These are phyloP conservation scores for Gisinianus flammeolus DNA, from an alignment of 2,888 invertebrate genomes.

Conservation along the genomic window DNA sequence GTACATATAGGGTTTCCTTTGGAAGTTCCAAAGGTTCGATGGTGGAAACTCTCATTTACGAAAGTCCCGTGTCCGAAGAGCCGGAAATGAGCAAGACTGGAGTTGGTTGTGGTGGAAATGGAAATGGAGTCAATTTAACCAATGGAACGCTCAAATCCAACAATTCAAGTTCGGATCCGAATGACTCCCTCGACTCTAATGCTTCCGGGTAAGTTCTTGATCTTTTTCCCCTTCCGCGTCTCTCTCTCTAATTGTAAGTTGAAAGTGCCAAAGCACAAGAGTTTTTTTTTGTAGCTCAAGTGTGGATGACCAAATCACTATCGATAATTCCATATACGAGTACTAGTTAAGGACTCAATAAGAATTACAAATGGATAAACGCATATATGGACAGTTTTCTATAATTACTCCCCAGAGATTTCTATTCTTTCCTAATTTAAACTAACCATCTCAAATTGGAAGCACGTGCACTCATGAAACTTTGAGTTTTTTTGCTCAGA, in stretches of 20 bases:
- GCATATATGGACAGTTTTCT: too few relatives aligned
- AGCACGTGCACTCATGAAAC: not conserved
- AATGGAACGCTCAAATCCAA: constrained; percentile 47
- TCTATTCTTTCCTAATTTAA: not conserved
- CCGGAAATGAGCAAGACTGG: constrained; percentile 65
- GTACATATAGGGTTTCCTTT: constrained; percentile 81
- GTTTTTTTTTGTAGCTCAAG: too few relatives aligned
- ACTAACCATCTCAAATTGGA: not conserved
- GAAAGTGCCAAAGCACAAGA: not conserved
- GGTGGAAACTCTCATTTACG: constrained; percentile 92
- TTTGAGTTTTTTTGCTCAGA: too few relatives aligned
- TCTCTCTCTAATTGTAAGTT: not conserved
- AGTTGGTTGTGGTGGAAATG: too few relatives aligned
- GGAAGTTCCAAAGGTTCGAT: constrained; percentile 93
- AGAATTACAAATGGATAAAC: too few relatives aligned
- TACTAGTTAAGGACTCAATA: too few relatives aligned
- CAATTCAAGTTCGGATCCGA: constrained; percentile 32
- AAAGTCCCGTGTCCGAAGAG: constrained; percentile 81
- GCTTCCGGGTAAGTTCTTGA: constrained; percentile 50
- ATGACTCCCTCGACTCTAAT: constrained; percentile 51
- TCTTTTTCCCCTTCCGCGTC: not conserved
- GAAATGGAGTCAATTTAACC: constrained; percentile 35
- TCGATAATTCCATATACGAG: too few relatives aligned
- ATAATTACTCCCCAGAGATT: too few relatives aligned
- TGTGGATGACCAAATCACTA: too few relatives aligned